Base-by-base conservation (phyloP, 2,113 vertebrate species). In the Semnornis frantzii region DNA sequence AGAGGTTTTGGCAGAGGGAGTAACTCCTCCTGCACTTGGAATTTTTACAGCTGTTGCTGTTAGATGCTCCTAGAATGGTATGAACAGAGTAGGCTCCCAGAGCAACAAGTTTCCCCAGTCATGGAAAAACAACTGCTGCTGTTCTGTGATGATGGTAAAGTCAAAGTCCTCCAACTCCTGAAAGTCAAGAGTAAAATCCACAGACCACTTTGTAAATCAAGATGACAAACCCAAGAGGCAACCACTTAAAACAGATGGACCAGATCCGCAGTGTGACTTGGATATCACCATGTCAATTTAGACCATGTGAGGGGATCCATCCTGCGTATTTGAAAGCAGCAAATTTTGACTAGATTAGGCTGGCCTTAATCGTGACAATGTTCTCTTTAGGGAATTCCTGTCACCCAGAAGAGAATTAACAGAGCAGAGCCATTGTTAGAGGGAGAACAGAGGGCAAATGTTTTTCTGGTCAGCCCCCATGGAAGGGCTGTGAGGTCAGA, bases 131-230 rank as follows among this genome's bases (percentile, higher is more conserved):
- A 92, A 25, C 58, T 44, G 42, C 62, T 63, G 19, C 79, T 76
- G 39, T 68, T 71, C 77, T 25, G 68, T 37, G 28, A 60, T 42
- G 33, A 48, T 62, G 44, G 33, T 57, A 46, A 86, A 90, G 68
- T 60, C 64, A 87, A 89, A 95, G 59, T 19, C 23, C 19, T 85
- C 13, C 42, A 72, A 44, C 82, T 90, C 81, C 79, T 87, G 60
- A 77, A 87, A 95, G 64, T 59, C 31, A n/a, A 80, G 31, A 73
- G 15, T 62, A 73, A 88, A 91, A 93, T 64, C 78, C 79, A 79
- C 72, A 85, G 63, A 69, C 46, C 15, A 42, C 59, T 90, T 81
- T 81, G 68, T 85, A 94, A 94, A 87, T 70, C 4, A 12, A 85
- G 52, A 28, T 69, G 25, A 57, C 15, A 31, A 94, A 78, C 60